Evolutionary conservation across 1,140 invertebrate genomes (phyloP), one percentile per base, ranked within the genome.

Genomic region (Caenorhabditis inopinata): DNA sequence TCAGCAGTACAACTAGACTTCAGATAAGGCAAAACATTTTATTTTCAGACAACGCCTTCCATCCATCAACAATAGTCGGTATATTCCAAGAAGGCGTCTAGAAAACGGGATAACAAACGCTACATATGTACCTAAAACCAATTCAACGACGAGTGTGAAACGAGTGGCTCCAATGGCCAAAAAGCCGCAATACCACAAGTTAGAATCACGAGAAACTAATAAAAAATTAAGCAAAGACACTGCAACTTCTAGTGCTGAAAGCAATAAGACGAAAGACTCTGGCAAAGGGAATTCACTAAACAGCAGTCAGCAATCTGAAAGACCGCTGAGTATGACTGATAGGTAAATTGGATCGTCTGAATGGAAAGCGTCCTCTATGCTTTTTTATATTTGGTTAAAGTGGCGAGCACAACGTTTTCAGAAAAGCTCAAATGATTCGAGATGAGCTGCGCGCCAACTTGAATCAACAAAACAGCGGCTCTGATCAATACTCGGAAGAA

Each of bases 391-490:
- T n/a, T n/a, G n/a, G n/a, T n/a, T n/a, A n/a, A n/a, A n/a, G n/a
- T n/a, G n/a, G n/a, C n/a, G n/a, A n/a, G n/a, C n/a, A n/a, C n/a
- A n/a, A 18, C 25, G 73, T 38, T 35, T 78, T 23, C 35, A 62
- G 42, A 53, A 78, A 62, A 51, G 53, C 51, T 46, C 51, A 38
- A 35, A 53, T 38, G 75, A 76, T 68, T 29, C 29, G 58, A 38
- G 58, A 68, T 7, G 58, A 68, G 12, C 21, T 68, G 23, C 58
- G 58, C 23, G 32, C 58, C 16, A 68, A 38, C 21, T 27, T 68
- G 3, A n/a, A n/a, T 9, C 14, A 68, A 7, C 58, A 58, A 9
- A 29, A 68, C 0, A 68, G 58, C 38, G 38, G 58, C 38, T 68
- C 58, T n/a, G 58, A 68, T n/a, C 32, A 68, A 7, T 68, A 68